A percentile compares a stretch with the other conserved stretches of the same genome.
Evolutionary conservation across 1,140 invertebrate genomes (phyloP).

Genomic region (Parasteatoda tepidariorum): DNA sequence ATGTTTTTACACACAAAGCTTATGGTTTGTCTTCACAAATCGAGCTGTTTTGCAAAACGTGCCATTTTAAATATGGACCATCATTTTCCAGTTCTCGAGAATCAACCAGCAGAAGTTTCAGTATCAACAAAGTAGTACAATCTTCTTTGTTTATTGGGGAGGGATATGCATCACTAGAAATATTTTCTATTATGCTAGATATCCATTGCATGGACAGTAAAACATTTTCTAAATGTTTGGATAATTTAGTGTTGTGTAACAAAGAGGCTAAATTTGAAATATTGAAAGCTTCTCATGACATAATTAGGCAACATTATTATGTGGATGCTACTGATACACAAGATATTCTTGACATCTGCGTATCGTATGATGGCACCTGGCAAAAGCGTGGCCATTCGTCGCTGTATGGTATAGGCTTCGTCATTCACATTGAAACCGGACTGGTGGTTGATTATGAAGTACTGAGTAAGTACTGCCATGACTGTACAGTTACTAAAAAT

Average conservation of each 20-base stretch:
- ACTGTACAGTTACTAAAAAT: neutral
- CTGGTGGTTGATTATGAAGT: constrained; percentile 43
- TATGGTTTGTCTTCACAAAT: neutral
- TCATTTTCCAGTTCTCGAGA: neutral
- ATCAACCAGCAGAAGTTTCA: no score
- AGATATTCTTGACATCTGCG: neutral
- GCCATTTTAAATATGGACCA: neutral
- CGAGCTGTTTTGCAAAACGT: neutral
- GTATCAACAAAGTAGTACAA: no score
- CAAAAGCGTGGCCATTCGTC: constrained; percentile 48
- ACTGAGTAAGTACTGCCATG: constrained; percentile 40
- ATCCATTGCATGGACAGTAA: neutral
- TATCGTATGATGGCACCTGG: constrained; percentile 59
- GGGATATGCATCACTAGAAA: no score
- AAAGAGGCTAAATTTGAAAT: neutral
- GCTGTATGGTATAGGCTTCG: constrained; percentile 16
- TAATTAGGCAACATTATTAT: neutral
- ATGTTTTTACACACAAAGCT: neutral
- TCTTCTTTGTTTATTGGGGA: no score
- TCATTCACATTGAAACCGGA: constrained; percentile 46
- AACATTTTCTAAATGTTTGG: neutral
- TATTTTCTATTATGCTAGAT: no score
- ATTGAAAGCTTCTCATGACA: neutral
- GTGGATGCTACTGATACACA: neutral
- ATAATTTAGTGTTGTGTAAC: no score